phyloP scores from a whole-genome alignment of 2,888 invertebrate genomes.

The Drosophila setosimentum region DNA sequence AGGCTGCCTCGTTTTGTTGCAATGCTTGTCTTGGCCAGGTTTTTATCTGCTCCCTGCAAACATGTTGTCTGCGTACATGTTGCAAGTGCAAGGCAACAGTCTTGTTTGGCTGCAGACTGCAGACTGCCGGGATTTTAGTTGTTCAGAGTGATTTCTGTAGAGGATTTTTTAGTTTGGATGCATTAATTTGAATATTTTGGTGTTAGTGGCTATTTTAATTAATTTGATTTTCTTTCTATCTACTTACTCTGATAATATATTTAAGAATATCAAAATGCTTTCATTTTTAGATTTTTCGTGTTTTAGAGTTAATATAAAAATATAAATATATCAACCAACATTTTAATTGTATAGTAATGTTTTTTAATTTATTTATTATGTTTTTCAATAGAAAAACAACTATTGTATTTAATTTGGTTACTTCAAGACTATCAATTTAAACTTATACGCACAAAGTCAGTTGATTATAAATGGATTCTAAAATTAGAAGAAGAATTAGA shows the following conservation, averaged over 20 bases:
- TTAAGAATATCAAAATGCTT: too few relatives aligned
- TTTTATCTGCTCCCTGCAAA: slow-evolving; percentile 17
- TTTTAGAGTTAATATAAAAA: not conserved
- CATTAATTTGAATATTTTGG: not conserved
- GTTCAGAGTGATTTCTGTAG: slow-evolving; percentile 20
- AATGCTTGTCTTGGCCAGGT: slow-evolving; percentile 32
- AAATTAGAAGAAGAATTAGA: not conserved
- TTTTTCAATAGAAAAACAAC: not conserved
- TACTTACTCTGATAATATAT: not conserved
- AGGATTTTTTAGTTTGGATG: not conserved
- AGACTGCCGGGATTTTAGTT: slow-evolving; percentile 1
- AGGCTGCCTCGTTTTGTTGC: slow-evolving; percentile 6
- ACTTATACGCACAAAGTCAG: not conserved
- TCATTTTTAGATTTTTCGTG: too few relatives aligned
- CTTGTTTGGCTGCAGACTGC: not conserved
- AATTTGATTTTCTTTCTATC: not conserved
- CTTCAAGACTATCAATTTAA: not conserved
- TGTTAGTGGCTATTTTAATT: not conserved
- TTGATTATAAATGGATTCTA: not conserved
- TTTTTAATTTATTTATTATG: not conserved
- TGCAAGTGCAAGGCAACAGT: slow-evolving; percentile 33
- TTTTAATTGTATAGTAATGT: not conserved
- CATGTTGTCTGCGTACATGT: slow-evolving; percentile 45
- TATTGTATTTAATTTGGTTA: not conserved
- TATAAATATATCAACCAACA: not conserved